Evolutionary conservation across 2,888 invertebrate species (phyloP).

Genomic region (Acholoe squamosa): DNA sequence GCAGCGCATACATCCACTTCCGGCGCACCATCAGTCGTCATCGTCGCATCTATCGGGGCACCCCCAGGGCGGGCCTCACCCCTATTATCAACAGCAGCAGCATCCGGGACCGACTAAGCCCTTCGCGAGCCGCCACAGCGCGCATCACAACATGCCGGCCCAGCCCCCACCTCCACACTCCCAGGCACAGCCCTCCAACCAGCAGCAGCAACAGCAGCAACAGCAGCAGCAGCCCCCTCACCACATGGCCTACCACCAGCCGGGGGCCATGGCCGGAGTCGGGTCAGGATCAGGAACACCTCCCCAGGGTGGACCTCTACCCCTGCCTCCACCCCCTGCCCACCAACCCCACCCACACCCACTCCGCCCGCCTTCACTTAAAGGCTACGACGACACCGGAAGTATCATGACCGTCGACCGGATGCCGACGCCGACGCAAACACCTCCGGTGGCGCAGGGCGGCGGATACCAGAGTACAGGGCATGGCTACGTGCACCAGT

Average conservation of each 20-base stretch:
- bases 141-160: conserved; percentile 39
- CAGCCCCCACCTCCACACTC: conserved; percentile 45
- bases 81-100: not conserved
- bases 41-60: not conserved
- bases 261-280: not conserved
- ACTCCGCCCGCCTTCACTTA: conserved; percentile 42
- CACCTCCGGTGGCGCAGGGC: conserved; percentile 55
- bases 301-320: conserved; percentile 46
- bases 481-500: conserved; percentile 62
- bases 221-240: conserved; percentile 29
- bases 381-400: conserved; percentile 45
- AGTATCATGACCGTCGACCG: conserved; percentile 38
- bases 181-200: conserved; percentile 48
- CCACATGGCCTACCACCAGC: conserved; percentile 1
- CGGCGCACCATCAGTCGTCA: conserved; percentile 38
- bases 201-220: not conserved
- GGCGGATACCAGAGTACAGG: conserved; percentile 40
- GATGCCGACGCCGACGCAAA: conserved; percentile 40
- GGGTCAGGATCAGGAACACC: conserved; percentile 28
- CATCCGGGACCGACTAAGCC: conserved; percentile 15
- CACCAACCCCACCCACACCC: conserved; percentile 61
- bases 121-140: conserved; percentile 13
- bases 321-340: conserved; percentile 50
- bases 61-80: not conserved
- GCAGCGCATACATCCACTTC: conserved; percentile 58